Base-by-base conservation (phyloP, 1,140 invertebrate species). In the Thaumatotibia leucotreta region DNA sequence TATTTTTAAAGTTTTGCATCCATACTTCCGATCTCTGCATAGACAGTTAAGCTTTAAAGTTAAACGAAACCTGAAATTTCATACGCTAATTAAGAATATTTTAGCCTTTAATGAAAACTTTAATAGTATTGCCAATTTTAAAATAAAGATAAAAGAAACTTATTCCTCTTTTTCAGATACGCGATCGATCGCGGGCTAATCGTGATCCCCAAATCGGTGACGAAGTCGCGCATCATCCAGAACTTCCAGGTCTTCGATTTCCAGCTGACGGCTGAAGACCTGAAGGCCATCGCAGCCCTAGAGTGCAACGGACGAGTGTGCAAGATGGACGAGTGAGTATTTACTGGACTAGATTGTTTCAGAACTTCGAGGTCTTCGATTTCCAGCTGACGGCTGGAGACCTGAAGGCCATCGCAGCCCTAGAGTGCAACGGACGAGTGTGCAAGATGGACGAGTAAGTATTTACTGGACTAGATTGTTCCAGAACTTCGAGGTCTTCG, bases 231-330 rank as follows among this genome's bases (percentile, higher is more conserved):
- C 52, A 95, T 97, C 62, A 80, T 86, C 58, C 89, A 94, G 70
- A 97, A 97, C 83, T 92, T 95, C 77, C 77, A 94, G 61, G 92
- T 96, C 64, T 95, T 95, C 80, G 94, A 95, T 79, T 96, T 96
- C 85, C 83, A 92, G 62, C 83, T 96, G 52, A 79, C 91, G 0
- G 63, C 87, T 1, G 93, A 93, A 11, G 93, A 95, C 67, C 70
- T 93, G n/a, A 65, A 84, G 50, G 65, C 80, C 9, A 87, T 93
- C 22, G 83, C 90, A 58, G 72, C 72, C 0, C 89, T 93, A 65
- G 82, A 92, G 69, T 88, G 88, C 66, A 86, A 86, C 70, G 89
- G 88, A 1, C 69, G 91, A 1, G 45, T 91, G 22, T 81, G 86
- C 65, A 74, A 68, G 2, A 86, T 90, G 86, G 77, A 79, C 17